Percentiles rank a stretch among this genome's conserved stretches.
Conservation (phyloP, 1,140 invertebrate genomes). For the Saccostrea glomerata region DNA sequence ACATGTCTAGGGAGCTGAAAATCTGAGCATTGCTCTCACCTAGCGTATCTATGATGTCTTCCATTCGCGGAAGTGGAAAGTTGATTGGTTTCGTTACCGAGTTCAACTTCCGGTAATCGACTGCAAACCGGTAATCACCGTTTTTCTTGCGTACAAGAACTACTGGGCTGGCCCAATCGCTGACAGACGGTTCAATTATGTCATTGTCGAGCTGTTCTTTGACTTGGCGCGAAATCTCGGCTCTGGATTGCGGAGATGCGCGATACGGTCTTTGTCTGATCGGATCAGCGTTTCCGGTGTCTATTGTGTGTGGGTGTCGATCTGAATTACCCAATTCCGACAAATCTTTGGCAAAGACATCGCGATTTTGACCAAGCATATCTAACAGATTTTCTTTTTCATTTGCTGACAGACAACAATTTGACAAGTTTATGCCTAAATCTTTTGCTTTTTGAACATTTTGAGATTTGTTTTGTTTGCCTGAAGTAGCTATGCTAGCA, state of each 20-base stretch:
- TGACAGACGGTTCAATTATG: slow-evolving; percentile 55
- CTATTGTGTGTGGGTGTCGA: slow-evolving; percentile 35
- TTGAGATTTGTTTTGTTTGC: no score
- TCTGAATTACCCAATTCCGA: slow-evolving; percentile 50
- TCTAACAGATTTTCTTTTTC: slow-evolving; percentile 6
- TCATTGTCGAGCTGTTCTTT: slow-evolving; percentile 20
- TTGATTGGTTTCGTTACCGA: slow-evolving; percentile 40
- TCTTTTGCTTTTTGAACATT: slow-evolving; percentile 1
- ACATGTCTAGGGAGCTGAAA: slow-evolving; percentile 54
- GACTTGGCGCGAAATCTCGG: slow-evolving; percentile 43
- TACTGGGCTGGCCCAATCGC: slow-evolving; percentile 51
- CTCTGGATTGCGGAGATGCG: slow-evolving; percentile 15
- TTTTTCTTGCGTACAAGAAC: slow-evolving; percentile 62
- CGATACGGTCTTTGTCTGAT: slow-evolving; percentile 21
- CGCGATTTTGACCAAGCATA: slow-evolving; percentile 45
- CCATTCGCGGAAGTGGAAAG: slow-evolving; percentile 56
- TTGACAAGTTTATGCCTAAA: neutral
- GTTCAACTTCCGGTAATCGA: slow-evolving; percentile 61
- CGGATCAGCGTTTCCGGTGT: neutral
- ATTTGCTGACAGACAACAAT: neutral
- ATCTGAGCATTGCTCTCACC: slow-evolving; percentile 52
- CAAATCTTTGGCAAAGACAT: slow-evolving; percentile 59
- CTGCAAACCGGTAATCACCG: slow-evolving; percentile 52
- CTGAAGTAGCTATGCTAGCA: no score
- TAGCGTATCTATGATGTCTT: slow-evolving; percentile 59